phyloP scores from a whole-genome alignment of 2,797 vertebrate species.

The Melanotaenia maccullochi region DNA sequence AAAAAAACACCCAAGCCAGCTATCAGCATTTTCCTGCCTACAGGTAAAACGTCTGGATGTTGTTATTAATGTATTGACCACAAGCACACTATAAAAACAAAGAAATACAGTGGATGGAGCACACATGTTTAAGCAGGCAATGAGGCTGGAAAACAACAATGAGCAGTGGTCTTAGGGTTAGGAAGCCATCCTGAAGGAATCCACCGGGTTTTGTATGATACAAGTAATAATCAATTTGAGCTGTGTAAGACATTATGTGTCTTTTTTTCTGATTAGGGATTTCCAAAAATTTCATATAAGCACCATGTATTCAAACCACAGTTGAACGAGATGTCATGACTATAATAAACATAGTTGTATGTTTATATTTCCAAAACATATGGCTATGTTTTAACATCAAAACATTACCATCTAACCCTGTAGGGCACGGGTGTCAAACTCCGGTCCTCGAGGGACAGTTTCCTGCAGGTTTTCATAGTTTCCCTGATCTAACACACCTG shows the following conservation, averaged over 20 bases:
- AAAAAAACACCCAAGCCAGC: constrained; percentile 27
- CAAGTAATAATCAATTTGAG: constrained; percentile 69
- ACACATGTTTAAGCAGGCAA: constrained; percentile 34
- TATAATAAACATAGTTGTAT: no score
- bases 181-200: constrained; percentile 58
- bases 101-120: constrained; percentile 10
- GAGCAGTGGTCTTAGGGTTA: constrained; percentile 39
- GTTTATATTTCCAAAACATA: no score
- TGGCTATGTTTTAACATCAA: no score
- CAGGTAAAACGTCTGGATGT: constrained; percentile 25
- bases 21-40: constrained; percentile 25
- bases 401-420: no score
- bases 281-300: not conserved
- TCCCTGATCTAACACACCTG: no score
- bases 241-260: constrained; percentile 41
- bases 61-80: constrained; percentile 26
- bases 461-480: no score
- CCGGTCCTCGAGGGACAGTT: no score
- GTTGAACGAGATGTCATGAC: no score
- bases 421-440: no score
- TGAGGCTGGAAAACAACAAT: constrained; percentile 56
- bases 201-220: constrained; percentile 58
- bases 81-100: constrained; percentile 12
- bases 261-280: constrained; percentile 46
- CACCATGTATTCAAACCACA: constrained; percentile 14